Conservation (phyloP, 2,888 invertebrate genomes). For the Dysmachus trigonus region DNA sequence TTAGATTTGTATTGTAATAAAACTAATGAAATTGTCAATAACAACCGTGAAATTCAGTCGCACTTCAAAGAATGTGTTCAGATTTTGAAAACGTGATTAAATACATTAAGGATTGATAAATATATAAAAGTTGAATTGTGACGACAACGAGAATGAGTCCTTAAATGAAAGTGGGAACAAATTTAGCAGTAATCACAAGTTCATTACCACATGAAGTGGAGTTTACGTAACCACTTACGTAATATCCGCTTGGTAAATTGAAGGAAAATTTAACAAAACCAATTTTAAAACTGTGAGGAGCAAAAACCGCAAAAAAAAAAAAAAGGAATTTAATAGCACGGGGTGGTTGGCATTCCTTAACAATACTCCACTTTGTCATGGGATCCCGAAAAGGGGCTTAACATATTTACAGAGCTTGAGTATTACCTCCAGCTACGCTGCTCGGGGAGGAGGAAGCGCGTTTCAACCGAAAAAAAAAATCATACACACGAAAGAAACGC, state of each 20-base stretch:
- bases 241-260: not conserved
- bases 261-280: not conserved
- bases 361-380: not conserved
- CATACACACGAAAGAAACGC: not conserved
- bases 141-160: not conserved
- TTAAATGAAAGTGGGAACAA: not conserved
- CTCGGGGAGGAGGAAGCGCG: not conserved
- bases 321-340: not conserved
- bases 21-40: too few species aligned
- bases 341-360: not conserved
- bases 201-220: not conserved
- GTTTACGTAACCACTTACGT: not conserved
- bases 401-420: not conserved
- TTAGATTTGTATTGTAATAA: too few species aligned
- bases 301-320: not conserved
- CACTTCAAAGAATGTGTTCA: too few species aligned
- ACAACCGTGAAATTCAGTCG: too few species aligned
- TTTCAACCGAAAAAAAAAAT: not conserved
- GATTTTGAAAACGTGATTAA: too few species aligned
- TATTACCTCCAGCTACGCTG: not conserved
- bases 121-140: not conserved
- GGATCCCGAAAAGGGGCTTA: not conserved
- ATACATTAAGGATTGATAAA: too few species aligned
- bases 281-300: not conserved
- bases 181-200: not conserved